Evolutionary conservation across 2,888 invertebrate species (phyloP), one percentile per base, ranked within the genome.

Genomic region (Apotomis betuletana): DNA sequence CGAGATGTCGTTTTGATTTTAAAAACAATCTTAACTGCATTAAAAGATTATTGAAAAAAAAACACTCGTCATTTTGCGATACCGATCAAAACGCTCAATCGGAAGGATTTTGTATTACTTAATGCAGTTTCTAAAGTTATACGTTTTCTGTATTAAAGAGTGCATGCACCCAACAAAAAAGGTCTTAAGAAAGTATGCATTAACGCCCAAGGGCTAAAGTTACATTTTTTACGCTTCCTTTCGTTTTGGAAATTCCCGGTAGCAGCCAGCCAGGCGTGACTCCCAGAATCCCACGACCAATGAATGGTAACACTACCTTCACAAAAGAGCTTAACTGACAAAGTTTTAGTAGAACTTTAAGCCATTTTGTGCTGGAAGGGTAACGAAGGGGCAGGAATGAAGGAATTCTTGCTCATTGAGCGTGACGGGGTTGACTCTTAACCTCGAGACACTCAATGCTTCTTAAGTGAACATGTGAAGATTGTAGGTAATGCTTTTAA

Each of bases 341-440:
- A 3, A 6, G 4, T 10, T 63, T 41, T 41, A 5, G 52, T 54
- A 8, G 5, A n/a, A 54, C 0, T 2, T 15, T 5, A 54, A 38
- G 15, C 41, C 54, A 15, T 64, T 64, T 64, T 15, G 10, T 15
- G 41, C 15, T 44, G 15, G 41, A 51, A 4, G 49, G 49, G 49
- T 51, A 49, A 13, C 13, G 4, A n/a, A 13, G 27, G 27, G 60
- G 60, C 60, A 55, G 67, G 67, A 71, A 61, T 49, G n/a, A 54
- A 71, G 70, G 70, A 71, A 71, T 71, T 71, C 71, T 38, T 62
- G 71, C 13, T 71, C 59, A 62, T 57, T 62, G 67, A 57, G 67
- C 71, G 49, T 63, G 64, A 73, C 75, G 74, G 65, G 69, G 67
- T 74, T 67, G 67, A 74, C 76, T 69, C 27, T 59, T 65, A 57